Conservation (phyloP, 2,797 vertebrate genomes). For the Diglossa cyanea region DNA sequence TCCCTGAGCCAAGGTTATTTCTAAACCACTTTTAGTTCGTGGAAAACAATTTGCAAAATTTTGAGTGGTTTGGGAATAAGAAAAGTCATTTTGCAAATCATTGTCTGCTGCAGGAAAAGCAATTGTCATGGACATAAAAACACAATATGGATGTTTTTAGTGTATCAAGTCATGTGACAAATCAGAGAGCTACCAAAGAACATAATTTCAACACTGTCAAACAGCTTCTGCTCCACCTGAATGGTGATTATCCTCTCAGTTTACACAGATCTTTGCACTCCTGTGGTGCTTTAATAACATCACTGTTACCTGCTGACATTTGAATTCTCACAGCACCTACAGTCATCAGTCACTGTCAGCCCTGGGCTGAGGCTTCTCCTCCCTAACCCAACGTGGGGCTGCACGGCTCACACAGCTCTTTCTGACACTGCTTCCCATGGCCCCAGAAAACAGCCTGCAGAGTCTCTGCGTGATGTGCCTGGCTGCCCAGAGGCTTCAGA, state of each 20-base stretch:
- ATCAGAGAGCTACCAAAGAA: constrained; percentile 36
- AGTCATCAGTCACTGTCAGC: constrained; percentile 51
- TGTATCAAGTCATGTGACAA: constrained; percentile 54
- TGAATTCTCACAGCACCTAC: not conserved
- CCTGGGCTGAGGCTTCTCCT: constrained; percentile 28
- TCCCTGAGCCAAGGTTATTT: constrained; percentile 65
- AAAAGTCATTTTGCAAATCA: constrained; percentile 72
- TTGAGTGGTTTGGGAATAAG: constrained; percentile 67
- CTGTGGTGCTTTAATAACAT: constrained; percentile 58
- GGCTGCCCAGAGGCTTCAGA: not conserved
- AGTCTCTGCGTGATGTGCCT: not conserved
- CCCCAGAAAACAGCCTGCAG: not conserved
- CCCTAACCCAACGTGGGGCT: not conserved
- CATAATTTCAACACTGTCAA: constrained; percentile 43
- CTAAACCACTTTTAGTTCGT: constrained; percentile 70
- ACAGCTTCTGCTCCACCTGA: not conserved
- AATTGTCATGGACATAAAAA: constrained; percentile 53
- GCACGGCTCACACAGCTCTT: not conserved
- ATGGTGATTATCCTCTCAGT: constrained; percentile 65
- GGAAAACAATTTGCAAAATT: constrained; percentile 74
- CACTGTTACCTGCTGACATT: constrained; percentile 56
- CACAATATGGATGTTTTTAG: not conserved
- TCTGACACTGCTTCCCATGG: not conserved
- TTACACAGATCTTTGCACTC: constrained; percentile 60
- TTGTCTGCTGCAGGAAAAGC: constrained; percentile 55